Conservation (phyloP, 2,888 invertebrate species). For the Nysson spinosus region DNA sequence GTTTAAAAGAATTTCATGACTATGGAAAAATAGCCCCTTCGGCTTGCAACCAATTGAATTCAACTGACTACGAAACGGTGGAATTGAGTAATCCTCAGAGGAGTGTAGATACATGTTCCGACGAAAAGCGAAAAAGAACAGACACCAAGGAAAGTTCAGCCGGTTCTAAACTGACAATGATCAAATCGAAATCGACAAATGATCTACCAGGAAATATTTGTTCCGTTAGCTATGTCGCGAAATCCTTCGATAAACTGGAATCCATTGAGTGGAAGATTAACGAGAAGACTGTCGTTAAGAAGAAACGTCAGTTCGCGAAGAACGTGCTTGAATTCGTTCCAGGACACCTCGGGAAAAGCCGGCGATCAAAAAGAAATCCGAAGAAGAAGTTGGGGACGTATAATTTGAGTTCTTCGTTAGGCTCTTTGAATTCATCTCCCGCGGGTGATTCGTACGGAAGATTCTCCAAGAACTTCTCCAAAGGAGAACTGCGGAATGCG, state of each 20-base stretch:
- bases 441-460: not conserved
- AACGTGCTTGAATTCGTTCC: slow-evolving; percentile 67
- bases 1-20: too few species aligned
- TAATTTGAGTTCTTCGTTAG: slow-evolving; percentile 10
- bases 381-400: slow-evolving; percentile 10
- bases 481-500: slow-evolving; percentile 58
- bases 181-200: slow-evolving; percentile 10
- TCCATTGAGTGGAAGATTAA: not conserved
- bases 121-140: too few species aligned
- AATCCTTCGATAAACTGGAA: too few species aligned
- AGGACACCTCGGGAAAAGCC: slow-evolving; percentile 54
- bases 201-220: slow-evolving; percentile 5
- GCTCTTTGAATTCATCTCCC: slow-evolving; percentile 11
- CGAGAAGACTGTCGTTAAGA: slow-evolving; percentile 28
- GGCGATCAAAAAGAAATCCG: too few species aligned
- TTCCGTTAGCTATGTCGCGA: too few species aligned
- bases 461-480: slow-evolving; percentile 45
- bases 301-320: slow-evolving; percentile 58
- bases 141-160: too few species aligned
- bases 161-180: too few species aligned
- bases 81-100: too few species aligned
- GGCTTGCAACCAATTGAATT: too few species aligned
- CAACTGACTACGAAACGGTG: too few species aligned
- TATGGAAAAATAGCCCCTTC: too few species aligned
- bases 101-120: too few species aligned